Base-by-base conservation (phyloP, 1,140 invertebrate species). In the Ladona fulva region DNA sequence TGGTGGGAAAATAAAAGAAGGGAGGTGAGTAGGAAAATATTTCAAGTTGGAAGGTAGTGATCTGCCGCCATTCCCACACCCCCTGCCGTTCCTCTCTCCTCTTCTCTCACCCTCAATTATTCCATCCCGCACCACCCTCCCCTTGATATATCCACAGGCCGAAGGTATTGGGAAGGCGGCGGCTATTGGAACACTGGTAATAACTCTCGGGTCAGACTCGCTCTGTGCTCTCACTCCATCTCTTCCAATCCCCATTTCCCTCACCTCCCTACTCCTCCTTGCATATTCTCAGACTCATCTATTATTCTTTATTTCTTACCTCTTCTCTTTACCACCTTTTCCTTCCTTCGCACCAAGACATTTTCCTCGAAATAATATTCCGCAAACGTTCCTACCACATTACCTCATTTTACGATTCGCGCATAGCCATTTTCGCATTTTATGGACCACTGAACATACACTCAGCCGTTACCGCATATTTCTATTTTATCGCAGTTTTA, bases 111-210 rank as follows among this genome's bases (percentile, higher is more conserved):
- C 44, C 44, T 52, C 19, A 10, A 11, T 19, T 19, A 11, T 52
- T 11, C 44, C 19, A 52, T 52, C 44, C 44, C 19, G 44, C 44
- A 11, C 44, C 10, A 10, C 44, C 52, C 14, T 22, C 52, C 52
- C 52, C 52, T 12, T 66, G 52, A 66, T 66, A 66, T 19, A n/a
- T n/a, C 10, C 44, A 52, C 52, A 12, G 52, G n/a, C 1, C 52
- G n/a, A 66, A 66, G 52, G 52, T 66, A 66, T 66, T 66, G 52
- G 52, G 52, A 66, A 66, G 52, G 14, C 52, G 52, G 52, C 52
- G 52, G 14, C 52, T 16, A 66, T 66, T 66, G 52, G 14, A 66
- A 66, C 52, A 66, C 52, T 66, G 52, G 52, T 66, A 66, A 66
- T 66, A 66, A 66, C 12, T 66, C 52, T 66, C 52, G n/a, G 52